A percentile compares a stretch with the other conserved stretches of the same genome.
phyloP scores from a whole-genome alignment of 2,113 vertebrate species.

The Nycticryphes semicollaris region DNA sequence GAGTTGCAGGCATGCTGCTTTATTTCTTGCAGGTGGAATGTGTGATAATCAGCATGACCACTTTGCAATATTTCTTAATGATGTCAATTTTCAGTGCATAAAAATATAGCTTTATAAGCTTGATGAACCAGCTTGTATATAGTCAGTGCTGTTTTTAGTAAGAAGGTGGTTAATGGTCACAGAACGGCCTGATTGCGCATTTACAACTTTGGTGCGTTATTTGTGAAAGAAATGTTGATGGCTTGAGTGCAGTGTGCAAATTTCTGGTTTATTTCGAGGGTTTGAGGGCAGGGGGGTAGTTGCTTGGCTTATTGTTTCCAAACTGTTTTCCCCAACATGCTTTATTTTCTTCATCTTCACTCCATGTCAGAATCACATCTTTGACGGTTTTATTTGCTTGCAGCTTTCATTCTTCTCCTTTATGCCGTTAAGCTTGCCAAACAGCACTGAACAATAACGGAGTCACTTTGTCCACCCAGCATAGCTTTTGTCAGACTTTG shows the following conservation, averaged over 20 bases:
- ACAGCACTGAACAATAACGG: not conserved
- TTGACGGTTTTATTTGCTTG: not conserved
- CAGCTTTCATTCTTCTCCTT: not conserved
- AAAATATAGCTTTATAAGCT: not conserved
- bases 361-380: not conserved
- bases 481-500: not conserved
- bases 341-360: not conserved
- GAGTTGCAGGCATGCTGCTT: conserved; percentile 23
- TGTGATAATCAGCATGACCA: not conserved
- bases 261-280: not conserved
- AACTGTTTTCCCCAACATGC: not conserved
- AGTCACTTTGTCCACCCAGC: not conserved
- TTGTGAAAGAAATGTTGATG: not conserved
- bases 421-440: not conserved
- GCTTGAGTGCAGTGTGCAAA: not conserved
- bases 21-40: conserved; percentile 27
- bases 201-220: not conserved
- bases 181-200: not conserved
- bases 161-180: not conserved
- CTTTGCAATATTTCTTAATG: conserved; percentile 13
- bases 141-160: not conserved
- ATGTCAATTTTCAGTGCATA: not conserved
- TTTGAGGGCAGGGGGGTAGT: not conserved
- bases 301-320: not conserved
- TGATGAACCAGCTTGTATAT: not conserved